A percentile compares a stretch with the other conserved stretches of the same genome.
These are phyloP conservation scores for Protonemura montana DNA, from an alignment of 2,888 invertebrate genomes.

Conservation along the genomic window DNA sequence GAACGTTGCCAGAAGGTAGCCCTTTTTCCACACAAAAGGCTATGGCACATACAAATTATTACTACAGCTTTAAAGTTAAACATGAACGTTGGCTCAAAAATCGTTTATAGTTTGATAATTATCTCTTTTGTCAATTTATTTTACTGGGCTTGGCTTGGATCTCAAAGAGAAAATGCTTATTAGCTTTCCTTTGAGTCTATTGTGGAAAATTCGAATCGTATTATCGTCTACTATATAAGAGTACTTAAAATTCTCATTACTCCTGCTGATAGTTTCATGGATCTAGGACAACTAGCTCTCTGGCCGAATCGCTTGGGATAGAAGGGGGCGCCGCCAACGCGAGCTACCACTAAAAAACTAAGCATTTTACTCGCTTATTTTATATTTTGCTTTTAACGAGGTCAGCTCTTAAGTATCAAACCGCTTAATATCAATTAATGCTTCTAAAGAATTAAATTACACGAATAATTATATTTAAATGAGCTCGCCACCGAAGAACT, in stretches of 20 bases:
- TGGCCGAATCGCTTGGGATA: neutral
- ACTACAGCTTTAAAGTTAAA: neutral
- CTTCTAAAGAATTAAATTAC: neutral
- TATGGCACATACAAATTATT: neutral
- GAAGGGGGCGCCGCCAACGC: neutral
- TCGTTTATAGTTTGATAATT: neutral
- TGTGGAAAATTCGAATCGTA: neutral
- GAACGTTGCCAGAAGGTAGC: too few relatives aligned
- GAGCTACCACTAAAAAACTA: neutral
- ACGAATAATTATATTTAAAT: constrained; percentile 21
- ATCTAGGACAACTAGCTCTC: neutral
- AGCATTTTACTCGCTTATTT: neutral
- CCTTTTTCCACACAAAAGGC: too few relatives aligned
- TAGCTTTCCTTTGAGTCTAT: constrained; percentile 25
- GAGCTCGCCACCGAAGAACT: constrained; percentile 21
- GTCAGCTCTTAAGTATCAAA: neutral
- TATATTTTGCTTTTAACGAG: neutral
- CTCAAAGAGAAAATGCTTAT: constrained; percentile 18
- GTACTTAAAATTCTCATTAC: neutral
- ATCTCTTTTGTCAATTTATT: constrained; percentile 17
- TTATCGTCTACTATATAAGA: neutral
- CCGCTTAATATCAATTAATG: constrained; percentile 7
- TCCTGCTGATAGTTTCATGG: neutral
- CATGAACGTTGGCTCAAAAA: neutral
- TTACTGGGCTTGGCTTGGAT: neutral